Base-by-base conservation (phyloP, 2,888 invertebrate genomes). In the Alloplasta piceator region DNA sequence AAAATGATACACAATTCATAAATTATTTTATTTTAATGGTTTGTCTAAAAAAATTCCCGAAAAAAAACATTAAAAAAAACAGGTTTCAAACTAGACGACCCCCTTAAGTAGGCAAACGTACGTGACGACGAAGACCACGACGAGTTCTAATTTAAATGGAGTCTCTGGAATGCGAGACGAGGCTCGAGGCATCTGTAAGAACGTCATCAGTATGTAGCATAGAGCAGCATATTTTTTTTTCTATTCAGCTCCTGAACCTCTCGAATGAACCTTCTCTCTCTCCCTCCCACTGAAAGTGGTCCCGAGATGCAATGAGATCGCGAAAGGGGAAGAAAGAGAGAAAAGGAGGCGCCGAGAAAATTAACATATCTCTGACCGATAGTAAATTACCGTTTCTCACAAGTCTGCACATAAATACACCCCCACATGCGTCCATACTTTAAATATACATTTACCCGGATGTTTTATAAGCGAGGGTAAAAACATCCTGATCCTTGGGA, bases 331-430 rank as follows among this genome's bases (percentile, higher is more conserved):
- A 84, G 84, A 85, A 83, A 38, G 48, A 48, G 73, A 83, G 84
- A 85, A 83, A 38, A 41, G 41, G 73, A 85, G 87, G 87, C 86
- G 88, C 87, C 89, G 84, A 82, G 78, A 82, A 88, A 89, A 91
- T 90, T 90, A 90, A 90, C 91, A 90, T 90, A 90, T 90, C 90
- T 88, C 88, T 87, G 86, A 82, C 85, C 87, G 89, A 90, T 90
- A 90, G 87, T 84, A 85, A 84, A 52, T 75, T 58, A 55, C 55
- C 7, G 12, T 71, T 77, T 56, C 48, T 50, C 61, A 41, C 52
- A 55, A 38, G 56, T 63, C 52, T 26, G 3, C 26, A 26, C 26
- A 26, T 2, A 26, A 2, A 26, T 26, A 26, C 1, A 26, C 26
- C n/a, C n/a, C n/a, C n/a, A n/a, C n/a, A n/a, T 26, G 26, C 26